These are phyloP conservation scores for Valencia hispanica DNA, from an alignment of 2,797 vertebrate species.

Conservation along the genomic window DNA sequence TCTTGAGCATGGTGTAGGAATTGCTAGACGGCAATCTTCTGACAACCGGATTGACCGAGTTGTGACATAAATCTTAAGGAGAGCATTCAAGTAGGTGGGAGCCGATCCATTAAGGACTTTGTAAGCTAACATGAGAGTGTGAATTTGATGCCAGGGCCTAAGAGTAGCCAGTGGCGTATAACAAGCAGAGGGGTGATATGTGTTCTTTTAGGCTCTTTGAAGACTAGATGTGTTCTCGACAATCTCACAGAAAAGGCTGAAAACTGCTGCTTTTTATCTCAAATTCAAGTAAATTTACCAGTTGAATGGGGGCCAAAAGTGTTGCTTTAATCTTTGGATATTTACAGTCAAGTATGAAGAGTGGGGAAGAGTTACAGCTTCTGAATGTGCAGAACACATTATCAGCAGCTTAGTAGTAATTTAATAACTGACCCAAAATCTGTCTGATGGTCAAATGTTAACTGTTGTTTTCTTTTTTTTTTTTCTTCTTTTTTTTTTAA, in stretches of 20 bases:
- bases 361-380: not conserved
- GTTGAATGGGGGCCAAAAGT: not conserved
- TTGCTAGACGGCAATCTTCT: not conserved
- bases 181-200: not conserved
- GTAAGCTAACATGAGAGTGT: not conserved
- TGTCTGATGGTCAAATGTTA: not conserved
- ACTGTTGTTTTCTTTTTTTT: too few relatives aligned
- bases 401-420: not conserved
- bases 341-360: not conserved
- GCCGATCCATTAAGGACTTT: not conserved
- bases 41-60: not conserved
- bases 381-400: not conserved
- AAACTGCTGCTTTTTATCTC: not conserved
- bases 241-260: not conserved
- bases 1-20: not conserved
- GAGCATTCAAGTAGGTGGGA: not conserved
- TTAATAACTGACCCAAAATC: not conserved
- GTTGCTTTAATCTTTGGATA: not conserved
- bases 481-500: too few relatives aligned
- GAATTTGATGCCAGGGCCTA: not conserved
- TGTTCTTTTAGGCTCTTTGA: not conserved
- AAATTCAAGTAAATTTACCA: not conserved
- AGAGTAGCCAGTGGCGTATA: not conserved
- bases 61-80: not conserved
- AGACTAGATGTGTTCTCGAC: not conserved